phyloP scores from a whole-genome alignment of 2,888 invertebrate species.

The Tiliacea aurago region DNA sequence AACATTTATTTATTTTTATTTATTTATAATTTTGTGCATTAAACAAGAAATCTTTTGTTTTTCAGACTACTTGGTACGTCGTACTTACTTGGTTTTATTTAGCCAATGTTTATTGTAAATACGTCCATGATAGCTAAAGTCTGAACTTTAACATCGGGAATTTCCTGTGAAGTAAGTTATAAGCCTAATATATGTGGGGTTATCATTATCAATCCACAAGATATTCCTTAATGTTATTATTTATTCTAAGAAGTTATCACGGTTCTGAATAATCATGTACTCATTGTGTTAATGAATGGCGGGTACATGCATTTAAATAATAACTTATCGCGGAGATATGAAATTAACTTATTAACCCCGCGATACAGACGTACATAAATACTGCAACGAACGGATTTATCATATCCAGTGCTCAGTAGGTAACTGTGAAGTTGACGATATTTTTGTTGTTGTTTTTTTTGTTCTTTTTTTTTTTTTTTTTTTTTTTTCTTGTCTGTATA shows the following conservation, averaged over 20 bases:
- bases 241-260: conserved; percentile 22
- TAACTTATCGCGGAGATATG: conserved; percentile 39
- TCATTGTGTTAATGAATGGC: conserved; percentile 28
- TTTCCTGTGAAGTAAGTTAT: background rate
- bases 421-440: background rate
- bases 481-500: too few species aligned
- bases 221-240: conserved; percentile 9
- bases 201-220: background rate
- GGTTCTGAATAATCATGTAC: conserved; percentile 37
- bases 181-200: background rate
- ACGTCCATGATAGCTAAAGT: background rate
- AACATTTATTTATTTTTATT: too few species aligned
- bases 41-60: background rate
- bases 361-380: conserved; percentile 26
- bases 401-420: conserved; percentile 18
- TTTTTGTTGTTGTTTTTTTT: too few species aligned
- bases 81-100: background rate
- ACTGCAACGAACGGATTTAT: conserved; percentile 33
- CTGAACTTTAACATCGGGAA: conserved; percentile 24
- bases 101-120: background rate
- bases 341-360: conserved; percentile 55
- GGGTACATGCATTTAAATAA: conserved; percentile 19
- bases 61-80: background rate
- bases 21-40: too few species aligned
- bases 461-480: too few species aligned